Conservation (phyloP, 2,888 invertebrate genomes). For the Euzophera pinguis region DNA sequence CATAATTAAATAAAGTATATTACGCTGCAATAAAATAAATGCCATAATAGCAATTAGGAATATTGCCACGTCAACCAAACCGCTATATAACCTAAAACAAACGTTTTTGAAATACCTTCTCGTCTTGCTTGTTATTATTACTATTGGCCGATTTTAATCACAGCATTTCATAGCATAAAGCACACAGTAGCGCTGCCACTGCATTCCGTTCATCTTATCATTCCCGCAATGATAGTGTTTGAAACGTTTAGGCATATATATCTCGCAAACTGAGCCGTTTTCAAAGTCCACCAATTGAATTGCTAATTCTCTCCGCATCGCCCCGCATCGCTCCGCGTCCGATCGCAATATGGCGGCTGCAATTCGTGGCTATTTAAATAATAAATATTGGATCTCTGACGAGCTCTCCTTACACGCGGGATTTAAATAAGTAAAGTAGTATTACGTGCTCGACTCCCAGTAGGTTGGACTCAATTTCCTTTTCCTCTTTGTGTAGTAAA, state of each 20-base stretch:
- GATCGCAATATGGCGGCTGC: not conserved
- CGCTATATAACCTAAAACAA: too few species aligned
- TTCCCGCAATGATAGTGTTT: not conserved
- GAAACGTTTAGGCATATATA: not conserved
- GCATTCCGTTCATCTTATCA: not conserved
- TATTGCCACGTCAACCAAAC: too few species aligned
- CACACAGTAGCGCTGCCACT: not conserved
- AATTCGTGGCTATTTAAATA: constrained; percentile 5
- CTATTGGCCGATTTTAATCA: too few species aligned
- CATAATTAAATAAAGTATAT: too few species aligned
- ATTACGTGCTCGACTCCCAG: not conserved
- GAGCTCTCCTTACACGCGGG: not conserved
- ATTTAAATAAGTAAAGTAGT: not conserved
- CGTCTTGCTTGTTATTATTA: too few species aligned
- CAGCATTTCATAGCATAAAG: too few species aligned
- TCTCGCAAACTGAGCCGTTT: not conserved
- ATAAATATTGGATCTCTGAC: constrained; percentile 1
- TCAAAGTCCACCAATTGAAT: not conserved
- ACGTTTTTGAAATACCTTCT: too few species aligned
- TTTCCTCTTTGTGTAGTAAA: not conserved
- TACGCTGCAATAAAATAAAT: too few species aligned
- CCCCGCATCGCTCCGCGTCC: not conserved
- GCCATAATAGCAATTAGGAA: too few species aligned
- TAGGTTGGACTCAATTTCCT: not conserved
- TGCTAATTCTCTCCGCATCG: not conserved